Conservation (phyloP, 2,888 invertebrate genomes). For the Clunio marinus region DNA sequence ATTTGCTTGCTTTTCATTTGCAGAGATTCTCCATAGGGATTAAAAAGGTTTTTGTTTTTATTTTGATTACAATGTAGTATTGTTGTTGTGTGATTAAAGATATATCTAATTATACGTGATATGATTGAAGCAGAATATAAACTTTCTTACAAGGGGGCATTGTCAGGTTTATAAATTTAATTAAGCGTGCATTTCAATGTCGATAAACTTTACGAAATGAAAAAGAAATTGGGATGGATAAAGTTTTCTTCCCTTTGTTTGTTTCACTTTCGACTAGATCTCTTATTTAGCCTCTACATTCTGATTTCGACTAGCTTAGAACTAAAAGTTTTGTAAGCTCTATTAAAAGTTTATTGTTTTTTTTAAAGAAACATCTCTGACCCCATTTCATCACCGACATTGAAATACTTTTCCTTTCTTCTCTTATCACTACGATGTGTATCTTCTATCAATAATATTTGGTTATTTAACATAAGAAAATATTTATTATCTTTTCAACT, state of each 20-base stretch:
- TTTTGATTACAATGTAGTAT: constrained; percentile 3
- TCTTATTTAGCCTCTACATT: neutral
- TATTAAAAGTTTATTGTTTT: neutral
- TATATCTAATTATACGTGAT: neutral
- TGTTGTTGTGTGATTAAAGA: neutral
- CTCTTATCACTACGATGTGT: constrained; percentile 10
- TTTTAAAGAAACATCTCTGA: neutral
- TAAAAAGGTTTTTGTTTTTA: neutral
- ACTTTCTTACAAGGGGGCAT: neutral
- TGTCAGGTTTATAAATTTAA: neutral
- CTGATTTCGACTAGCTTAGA: neutral
- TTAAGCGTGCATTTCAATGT: too few relatives aligned
- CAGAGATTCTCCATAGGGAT: neutral
- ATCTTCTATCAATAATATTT: constrained; percentile 10
- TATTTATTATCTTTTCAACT: neutral
- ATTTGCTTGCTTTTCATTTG: constrained; percentile 10
- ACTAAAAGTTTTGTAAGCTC: neutral
- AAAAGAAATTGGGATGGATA: neutral
- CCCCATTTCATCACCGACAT: too few relatives aligned
- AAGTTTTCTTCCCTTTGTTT: neutral
- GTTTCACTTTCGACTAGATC: neutral
- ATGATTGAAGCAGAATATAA: neutral
- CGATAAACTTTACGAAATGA: neutral
- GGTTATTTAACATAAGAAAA: constrained; percentile 10
- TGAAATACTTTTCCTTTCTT: too few relatives aligned